Conservation (phyloP, 1,140 invertebrate genomes). For the Microplitis mediator region DNA sequence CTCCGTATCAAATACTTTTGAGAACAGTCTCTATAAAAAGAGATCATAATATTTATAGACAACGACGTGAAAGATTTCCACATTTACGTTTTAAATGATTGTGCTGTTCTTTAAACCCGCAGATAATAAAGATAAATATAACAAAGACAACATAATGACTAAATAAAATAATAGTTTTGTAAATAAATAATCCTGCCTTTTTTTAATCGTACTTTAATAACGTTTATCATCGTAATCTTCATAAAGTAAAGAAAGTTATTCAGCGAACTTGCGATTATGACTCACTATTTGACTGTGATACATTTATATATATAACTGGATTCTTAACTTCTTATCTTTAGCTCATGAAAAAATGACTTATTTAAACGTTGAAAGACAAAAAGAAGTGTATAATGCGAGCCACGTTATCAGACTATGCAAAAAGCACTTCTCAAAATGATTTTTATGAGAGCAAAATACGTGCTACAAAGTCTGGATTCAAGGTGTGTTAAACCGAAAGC, state of each 20-base stretch:
- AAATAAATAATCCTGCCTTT: no score
- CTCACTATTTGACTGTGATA: neutral
- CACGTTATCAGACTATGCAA: slow-evolving; percentile 39
- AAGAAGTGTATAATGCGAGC: neutral
- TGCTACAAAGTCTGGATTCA: neutral
- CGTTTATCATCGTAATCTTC: neutral
- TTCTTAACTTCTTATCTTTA: slow-evolving; percentile 23
- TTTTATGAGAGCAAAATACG: neutral
- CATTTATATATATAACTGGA: neutral
- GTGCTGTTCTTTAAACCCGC: no score
- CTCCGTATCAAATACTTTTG: no score
- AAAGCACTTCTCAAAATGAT: slow-evolving; percentile 44
- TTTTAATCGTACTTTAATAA: neutral
- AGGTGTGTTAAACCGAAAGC: neutral
- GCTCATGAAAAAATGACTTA: slow-evolving; percentile 16
- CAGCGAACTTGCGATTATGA: neutral
- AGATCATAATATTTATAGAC: no score
- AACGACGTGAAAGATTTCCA: no score
- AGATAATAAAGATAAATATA: no score
- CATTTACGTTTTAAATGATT: no score
- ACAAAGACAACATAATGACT: no score
- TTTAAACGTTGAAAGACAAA: neutral
- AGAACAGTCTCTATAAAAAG: no score
- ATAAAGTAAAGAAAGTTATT: neutral
- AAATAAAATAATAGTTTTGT: no score